These are phyloP conservation scores for Spisula subtruncata DNA, from an alignment of 2,888 invertebrate genomes.

Conservation along the genomic window DNA sequence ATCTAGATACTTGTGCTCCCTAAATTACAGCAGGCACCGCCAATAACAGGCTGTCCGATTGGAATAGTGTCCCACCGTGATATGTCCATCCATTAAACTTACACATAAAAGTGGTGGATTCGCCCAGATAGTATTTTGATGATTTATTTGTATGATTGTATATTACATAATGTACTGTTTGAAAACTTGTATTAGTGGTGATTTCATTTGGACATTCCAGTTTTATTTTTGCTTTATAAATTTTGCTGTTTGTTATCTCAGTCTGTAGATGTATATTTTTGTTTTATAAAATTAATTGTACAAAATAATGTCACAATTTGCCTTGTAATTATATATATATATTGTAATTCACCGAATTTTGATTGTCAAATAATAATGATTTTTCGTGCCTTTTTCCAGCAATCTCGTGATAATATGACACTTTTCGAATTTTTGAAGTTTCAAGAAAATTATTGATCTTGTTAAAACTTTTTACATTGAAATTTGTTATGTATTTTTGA, in stretches of 20 bases:
- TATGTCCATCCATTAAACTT: too few relatives aligned
- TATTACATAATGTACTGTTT: neutral
- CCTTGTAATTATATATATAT: too few relatives aligned
- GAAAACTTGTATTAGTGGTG: neutral
- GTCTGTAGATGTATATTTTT: neutral
- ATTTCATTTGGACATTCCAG: conserved; percentile 8
- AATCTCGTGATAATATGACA: too few relatives aligned
- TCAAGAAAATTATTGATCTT: too few relatives aligned
- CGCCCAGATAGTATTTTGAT: neutral
- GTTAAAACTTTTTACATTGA: too few relatives aligned
- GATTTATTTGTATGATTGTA: neutral
- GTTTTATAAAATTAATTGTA: neutral
- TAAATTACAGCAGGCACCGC: too few relatives aligned
- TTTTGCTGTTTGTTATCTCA: neutral
- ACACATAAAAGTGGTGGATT: too few relatives aligned
- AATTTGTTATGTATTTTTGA: neutral
- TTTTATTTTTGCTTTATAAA: neutral
- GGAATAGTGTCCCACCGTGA: too few relatives aligned
- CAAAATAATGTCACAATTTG: neutral
- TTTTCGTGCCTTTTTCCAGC: too few relatives aligned
- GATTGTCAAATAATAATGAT: neutral
- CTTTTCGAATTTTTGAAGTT: too few relatives aligned
- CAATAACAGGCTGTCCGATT: too few relatives aligned
- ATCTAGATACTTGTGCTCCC: too few relatives aligned
- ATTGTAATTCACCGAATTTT: neutral